Conservation (phyloP, 2,797 vertebrate species). For the Hippopotamyrus pictus region DNA sequence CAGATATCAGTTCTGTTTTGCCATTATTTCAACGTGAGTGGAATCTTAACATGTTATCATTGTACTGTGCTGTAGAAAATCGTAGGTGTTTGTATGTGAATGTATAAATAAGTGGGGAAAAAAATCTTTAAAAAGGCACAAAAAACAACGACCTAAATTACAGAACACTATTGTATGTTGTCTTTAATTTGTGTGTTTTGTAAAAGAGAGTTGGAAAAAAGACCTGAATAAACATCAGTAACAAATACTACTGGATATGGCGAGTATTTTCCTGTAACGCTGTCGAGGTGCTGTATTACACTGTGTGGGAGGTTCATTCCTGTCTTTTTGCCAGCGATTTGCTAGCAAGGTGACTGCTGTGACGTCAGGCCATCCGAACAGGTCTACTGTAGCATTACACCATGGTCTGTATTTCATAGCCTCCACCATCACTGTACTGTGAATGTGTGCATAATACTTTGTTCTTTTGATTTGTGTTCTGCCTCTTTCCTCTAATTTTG, state of each 20-base stretch:
- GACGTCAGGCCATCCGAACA: neutral
- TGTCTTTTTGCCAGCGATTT: constrained; percentile 41
- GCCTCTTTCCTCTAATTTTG: neutral
- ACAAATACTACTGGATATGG: constrained; percentile 52
- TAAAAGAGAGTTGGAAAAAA: constrained; percentile 58
- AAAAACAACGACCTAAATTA: constrained; percentile 59
- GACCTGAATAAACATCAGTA: constrained; percentile 58
- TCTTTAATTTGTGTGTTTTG: constrained; percentile 71
- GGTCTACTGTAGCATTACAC: neutral
- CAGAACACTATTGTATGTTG: constrained; percentile 62
- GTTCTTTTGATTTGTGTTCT: neutral
- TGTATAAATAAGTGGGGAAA: constrained; percentile 61
- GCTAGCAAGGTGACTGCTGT: neutral
- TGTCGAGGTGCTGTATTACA: constrained; percentile 53
- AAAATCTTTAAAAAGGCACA: constrained; percentile 57
- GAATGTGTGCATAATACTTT: neutral
- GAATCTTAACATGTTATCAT: constrained; percentile 64
- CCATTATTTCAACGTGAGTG: constrained; percentile 62
- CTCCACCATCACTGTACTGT: neutral
- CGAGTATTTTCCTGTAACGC: constrained; percentile 62
- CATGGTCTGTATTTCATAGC: neutral
- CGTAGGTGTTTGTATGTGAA: constrained; percentile 79
- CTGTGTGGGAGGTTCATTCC: constrained; percentile 52
- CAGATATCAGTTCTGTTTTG: constrained; percentile 52
- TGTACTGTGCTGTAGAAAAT: constrained; percentile 80